Base-by-base conservation (phyloP, 2,797 vertebrate genomes). In the Lindbergichthys nudifrons region DNA sequence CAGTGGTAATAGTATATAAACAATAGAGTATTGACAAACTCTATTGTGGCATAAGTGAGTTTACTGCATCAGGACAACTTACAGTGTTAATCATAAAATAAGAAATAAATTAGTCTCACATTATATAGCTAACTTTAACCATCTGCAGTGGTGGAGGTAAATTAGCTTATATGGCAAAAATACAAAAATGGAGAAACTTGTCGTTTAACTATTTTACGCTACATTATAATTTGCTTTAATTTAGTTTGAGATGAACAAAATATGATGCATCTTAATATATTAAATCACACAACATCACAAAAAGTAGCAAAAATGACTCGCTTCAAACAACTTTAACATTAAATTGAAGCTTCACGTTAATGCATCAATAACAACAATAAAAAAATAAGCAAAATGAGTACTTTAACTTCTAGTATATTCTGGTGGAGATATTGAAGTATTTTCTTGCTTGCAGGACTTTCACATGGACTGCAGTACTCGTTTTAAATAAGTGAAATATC, bases 1-100 rank as follows among this genome's bases (percentile, higher is more conserved):
- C 74, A 58, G 58, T 59, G 78, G 79, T 65, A 58, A 70, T 60
- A 60, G 70, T 65, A 68, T 26, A 79, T 76, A 72, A 80, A 86
- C 58, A 16, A 15, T 0, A n/a, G 4, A 41, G 36, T 3, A 32
- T 1, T 54, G 61, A 47, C 6, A 43, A 61, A 41, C 45, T 26
- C 39, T 18, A n/a, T 11, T 0, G 14, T 21, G 30, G 16, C 7
- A 18, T 21, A 13, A 65, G 36, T 8, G 7, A 18, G 3, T 19
- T 59, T 19, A 21, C 45, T 50, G 16, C 13, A 15, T 56, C 18
- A 61, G 10, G 46, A 48, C 30, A 18, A 30, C 32, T 36, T 9
- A 36, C 8, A 1, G 10, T 16, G 13, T 30, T 18, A 36, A 13
- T 53, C 41, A 30, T 9, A 6, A 32, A 63, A 58, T 46, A 54